phyloP scores from a whole-genome alignment of 2,888 invertebrate genomes.

The Agriopis marginaria region DNA sequence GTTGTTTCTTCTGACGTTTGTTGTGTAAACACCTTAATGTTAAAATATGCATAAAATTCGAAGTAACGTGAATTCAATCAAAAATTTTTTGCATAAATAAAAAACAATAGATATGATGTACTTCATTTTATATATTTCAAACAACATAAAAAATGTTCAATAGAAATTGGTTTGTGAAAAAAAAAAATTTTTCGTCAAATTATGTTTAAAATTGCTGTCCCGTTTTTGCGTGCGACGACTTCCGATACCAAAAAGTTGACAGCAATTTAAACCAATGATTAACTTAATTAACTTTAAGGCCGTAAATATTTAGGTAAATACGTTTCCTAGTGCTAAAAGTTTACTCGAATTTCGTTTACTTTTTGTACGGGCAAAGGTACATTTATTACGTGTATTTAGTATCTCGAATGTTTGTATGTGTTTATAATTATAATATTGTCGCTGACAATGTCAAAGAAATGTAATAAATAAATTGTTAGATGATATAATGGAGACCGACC shows the following conservation, averaged over 20 bases:
- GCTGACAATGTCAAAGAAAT: conserved; percentile 27
- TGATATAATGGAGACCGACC: no score
- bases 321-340: conserved; percentile 36
- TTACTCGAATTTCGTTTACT: conserved; percentile 44
- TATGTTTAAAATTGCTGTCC: background rate
- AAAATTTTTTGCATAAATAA: background rate
- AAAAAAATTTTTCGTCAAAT: conserved; percentile 24
- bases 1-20: no score
- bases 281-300: background rate
- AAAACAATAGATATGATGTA: background rate
- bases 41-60: background rate
- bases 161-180: no score
- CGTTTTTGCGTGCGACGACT: no score
- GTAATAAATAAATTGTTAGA: background rate
- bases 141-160: background rate
- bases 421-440: conserved; percentile 4
- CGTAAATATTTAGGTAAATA: conserved; percentile 29
- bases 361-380: conserved; percentile 33
- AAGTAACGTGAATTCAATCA: background rate
- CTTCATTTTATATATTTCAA: background rate
- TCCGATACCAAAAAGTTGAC: no score
- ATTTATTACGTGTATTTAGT: conserved; percentile 18
- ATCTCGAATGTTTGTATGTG: conserved; percentile 33
- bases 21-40: background rate
- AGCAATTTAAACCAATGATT: no score